These are phyloP conservation scores for Ispidina lecontei DNA, from an alignment of 2,797 vertebrate species.

Conservation along the genomic window DNA sequence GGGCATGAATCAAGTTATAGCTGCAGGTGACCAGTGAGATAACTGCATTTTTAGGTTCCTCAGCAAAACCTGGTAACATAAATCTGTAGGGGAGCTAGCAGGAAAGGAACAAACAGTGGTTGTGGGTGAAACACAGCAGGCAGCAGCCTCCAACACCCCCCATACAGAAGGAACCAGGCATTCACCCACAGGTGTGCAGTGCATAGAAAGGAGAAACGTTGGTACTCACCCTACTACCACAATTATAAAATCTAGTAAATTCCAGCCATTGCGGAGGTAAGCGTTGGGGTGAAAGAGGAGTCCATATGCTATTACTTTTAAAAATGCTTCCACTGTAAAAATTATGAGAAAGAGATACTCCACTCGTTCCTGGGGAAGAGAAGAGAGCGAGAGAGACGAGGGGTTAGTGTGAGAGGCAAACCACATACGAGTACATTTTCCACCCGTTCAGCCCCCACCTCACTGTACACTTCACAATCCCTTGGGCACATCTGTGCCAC, in stretches of 20 bases:
- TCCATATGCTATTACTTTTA: constrained; percentile 99
- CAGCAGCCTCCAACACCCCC: not conserved
- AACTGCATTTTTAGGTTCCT: not conserved
- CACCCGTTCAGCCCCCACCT: not conserved
- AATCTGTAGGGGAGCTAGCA: not conserved
- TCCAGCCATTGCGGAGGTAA: constrained; percentile 99
- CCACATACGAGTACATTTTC: not conserved
- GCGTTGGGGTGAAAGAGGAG: constrained; percentile 98
- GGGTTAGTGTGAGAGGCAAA: not conserved
- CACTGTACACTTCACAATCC: not conserved
- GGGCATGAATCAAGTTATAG: not conserved
- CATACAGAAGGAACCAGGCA: accelerated
- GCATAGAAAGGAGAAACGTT: not conserved
- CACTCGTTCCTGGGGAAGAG: constrained; percentile 90
- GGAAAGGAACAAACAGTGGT: not conserved
- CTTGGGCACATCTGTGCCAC: not conserved
- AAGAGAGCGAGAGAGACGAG: constrained; percentile 65
- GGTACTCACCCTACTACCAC: constrained; percentile 96
- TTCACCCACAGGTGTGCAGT: not conserved
- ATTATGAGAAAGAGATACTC: constrained; percentile 99
- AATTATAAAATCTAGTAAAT: constrained; percentile 99
- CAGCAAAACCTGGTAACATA: not conserved
- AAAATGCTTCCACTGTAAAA: constrained; percentile 99
- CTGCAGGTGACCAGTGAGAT: not conserved
- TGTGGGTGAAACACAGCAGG: not conserved